Evolutionary conservation across 2,888 invertebrate species (phyloP), one percentile per base, ranked within the genome.

Genomic region (Plagodis dolabraria): DNA sequence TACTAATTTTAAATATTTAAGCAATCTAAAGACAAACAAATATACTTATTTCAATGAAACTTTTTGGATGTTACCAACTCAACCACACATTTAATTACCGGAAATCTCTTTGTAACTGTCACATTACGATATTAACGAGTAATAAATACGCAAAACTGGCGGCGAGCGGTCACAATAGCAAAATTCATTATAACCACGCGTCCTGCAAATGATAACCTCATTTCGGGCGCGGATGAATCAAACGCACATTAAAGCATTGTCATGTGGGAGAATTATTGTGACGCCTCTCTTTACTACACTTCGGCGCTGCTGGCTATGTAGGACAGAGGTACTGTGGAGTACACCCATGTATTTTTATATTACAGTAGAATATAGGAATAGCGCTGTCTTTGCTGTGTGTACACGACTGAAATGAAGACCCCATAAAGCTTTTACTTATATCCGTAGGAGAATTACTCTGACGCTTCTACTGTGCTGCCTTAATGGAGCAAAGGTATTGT

Each of bases 161-260:
- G 77, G 75, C 70, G 60, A 65, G 65, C 71, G 65, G 63, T 56
- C 67, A 84, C 84, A 87, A 86, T 85, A 83, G 80, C 85, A 77
- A 82, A 86, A 89, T 87, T 88, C 88, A 89, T 88, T 86, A 85
- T 77, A 80, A 82, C 84, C 78, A 67, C 67, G 70, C 74, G 75
- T 75, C 79, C 86, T 90, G 90, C 83, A 79, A 84, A 89, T 92
- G 92, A 92, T 91, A 91, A 90, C 89, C 90, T 91, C 89, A 91
- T 91, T 88, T 89, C 85, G 81, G 10, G 81, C 62, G 79, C 79
- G 85, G 86, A 92, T 92, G 91, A 92, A 91, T 92, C 92, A 92
- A 92, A 89, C 87, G 84, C 85, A 87, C 85, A 89, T 89, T 89
- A 89, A 85, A 91, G 87, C 91, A 90, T 92, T 91, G 92, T 92